Evolutionary conservation across 2,888 invertebrate genomes (phyloP).

Genomic region (Yponomeuta cagnagella): DNA sequence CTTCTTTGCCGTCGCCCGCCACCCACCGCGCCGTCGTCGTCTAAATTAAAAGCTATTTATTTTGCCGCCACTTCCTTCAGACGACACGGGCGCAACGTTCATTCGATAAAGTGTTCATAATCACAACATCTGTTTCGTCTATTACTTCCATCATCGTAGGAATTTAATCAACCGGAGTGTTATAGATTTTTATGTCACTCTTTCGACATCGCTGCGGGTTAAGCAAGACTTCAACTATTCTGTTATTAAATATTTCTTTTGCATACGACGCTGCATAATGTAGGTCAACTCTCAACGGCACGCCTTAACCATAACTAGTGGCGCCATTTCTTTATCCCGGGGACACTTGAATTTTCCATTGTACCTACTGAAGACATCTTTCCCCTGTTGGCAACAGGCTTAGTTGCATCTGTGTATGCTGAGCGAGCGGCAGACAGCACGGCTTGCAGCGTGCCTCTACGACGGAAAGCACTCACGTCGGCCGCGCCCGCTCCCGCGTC

Average conservation of each 20-base stretch:
- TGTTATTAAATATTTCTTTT: background rate
- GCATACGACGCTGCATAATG: background rate
- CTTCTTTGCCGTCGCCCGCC: constrained; percentile 6
- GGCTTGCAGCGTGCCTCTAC: constrained; percentile 60
- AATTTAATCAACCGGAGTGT: constrained; percentile 11
- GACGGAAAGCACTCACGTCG: constrained; percentile 69
- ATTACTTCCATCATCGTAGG: constrained; percentile 14
- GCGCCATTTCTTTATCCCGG: background rate
- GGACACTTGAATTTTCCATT: background rate
- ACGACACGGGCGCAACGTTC: constrained; percentile 24
- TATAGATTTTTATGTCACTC: constrained; percentile 35
- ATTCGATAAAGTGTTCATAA: constrained; percentile 34
- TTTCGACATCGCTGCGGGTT: background rate
- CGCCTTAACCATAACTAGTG: background rate
- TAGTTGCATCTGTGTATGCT: constrained; percentile 51
- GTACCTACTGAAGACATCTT: constrained; percentile 38
- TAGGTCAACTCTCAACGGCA: background rate
- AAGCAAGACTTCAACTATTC: background rate
- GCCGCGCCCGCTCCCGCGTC: background rate
- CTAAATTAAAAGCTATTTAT: constrained; percentile 45
- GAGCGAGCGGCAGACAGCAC: constrained; percentile 32
- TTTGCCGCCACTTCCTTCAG: constrained; percentile 33
- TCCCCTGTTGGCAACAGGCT: constrained; percentile 22
- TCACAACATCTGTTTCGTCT: constrained; percentile 32
- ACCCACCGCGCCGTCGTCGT: constrained; percentile 22